Conservation (phyloP, 2,888 invertebrate species). For the Hemicrepidius hirtus region DNA sequence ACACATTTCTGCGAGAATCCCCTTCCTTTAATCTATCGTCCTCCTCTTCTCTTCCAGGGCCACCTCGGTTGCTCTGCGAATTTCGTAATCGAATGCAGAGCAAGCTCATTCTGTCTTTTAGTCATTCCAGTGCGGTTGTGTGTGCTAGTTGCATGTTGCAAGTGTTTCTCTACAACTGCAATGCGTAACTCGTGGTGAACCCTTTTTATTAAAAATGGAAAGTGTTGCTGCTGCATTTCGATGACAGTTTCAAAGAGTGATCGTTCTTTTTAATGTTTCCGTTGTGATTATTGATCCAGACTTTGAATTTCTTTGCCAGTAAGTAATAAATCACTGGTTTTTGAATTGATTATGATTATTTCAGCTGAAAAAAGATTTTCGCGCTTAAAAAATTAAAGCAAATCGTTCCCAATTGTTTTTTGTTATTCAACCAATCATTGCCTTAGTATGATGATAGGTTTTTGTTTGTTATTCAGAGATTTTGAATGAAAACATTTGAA, state of each 20-base stretch:
- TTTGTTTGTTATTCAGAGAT: too few relatives aligned
- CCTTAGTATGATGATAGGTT: too few relatives aligned
- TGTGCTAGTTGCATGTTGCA: background rate
- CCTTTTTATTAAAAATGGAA: constrained; percentile 24
- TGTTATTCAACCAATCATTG: background rate
- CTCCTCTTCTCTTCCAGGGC: constrained; percentile 37
- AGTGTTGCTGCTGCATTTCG: background rate
- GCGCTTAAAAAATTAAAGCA: background rate
- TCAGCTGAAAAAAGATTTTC: background rate
- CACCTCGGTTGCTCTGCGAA: constrained; percentile 13
- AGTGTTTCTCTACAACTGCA: constrained; percentile 32
- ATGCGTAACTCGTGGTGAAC: constrained; percentile 41
- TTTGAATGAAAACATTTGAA: too few relatives aligned
- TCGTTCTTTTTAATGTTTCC: constrained; percentile 30
- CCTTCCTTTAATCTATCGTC: constrained; percentile 28
- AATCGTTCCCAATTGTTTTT: background rate
- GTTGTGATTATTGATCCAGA: constrained; percentile 41
- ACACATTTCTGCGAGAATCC: constrained; percentile 19
- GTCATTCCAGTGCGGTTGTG: constrained; percentile 1
- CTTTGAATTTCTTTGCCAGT: constrained; percentile 33
- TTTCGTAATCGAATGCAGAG: constrained; percentile 39
- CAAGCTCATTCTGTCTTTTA: background rate
- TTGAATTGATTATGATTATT: background rate
- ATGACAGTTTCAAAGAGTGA: constrained; percentile 1
- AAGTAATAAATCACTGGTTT: constrained; percentile 19